Base-by-base conservation (phyloP, 1,140 invertebrate species). In the Aphis gossypii region DNA sequence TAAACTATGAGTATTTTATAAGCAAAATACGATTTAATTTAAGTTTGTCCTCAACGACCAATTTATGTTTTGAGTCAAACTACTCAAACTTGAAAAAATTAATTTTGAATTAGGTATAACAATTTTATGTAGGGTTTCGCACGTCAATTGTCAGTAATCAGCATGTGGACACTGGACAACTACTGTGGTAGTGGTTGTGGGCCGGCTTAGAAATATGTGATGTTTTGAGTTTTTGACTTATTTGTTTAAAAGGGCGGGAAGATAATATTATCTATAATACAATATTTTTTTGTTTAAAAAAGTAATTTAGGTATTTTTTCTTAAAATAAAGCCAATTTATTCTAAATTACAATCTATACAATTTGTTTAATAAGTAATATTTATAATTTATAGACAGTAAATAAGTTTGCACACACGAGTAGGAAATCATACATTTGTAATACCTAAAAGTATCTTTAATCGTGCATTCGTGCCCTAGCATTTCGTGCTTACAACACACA, bases 231-330 rank as follows among this genome's bases (percentile, higher is more conserved):
- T 76, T n/a, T 68, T n/a, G 30, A 30, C 60, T 60, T 30, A 4
- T n/a, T 48, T 87, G 84, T 87, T 87, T 46, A 30, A 87, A 88
- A 88, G 2, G 30, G 86, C 86, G 86, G 86, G 86, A 88, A 88
- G 44, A 88, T 86, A 86, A 84, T 23, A 86, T 1, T 86, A 44
- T 86, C 41, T 14, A 82, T 0, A 38, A 82, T 8, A 82, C 1
- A 38, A 82, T 8, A 76, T 8, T 38, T 84, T 44, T 48, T 35
- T 87, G 46, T 46, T 46, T n/a, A 44, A 30, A 68, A n/a, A 68
- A 54, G 21, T n/a, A 68, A 68, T 14, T 68, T 68, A n/a, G 60
- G 30, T 68, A 60, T 30, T 60, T 60, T 60, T 60, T 30, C 38
- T 41, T 41, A 41, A 41, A 41, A 41, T 41, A 41, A 41, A 41